Conservation (phyloP, 2,797 vertebrate species). For the Coregonus suidteri region DNA sequence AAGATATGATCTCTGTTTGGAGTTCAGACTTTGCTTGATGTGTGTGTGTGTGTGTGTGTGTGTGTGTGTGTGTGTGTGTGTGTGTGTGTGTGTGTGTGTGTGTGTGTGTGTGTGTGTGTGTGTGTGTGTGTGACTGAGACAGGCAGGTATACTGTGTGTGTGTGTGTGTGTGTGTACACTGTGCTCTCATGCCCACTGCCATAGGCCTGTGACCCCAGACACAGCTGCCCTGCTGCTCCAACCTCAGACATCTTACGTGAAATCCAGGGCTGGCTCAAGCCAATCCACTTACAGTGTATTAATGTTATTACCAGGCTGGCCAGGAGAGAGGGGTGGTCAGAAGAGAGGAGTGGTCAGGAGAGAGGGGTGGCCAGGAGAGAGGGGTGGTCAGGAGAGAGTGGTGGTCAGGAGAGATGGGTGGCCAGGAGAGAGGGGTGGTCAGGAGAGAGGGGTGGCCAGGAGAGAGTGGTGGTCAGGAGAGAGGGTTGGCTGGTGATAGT, state of each 20-base stretch:
- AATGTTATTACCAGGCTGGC: conserved; percentile 69
- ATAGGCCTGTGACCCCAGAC: conserved; percentile 36
- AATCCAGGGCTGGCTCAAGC: conserved; percentile 67
- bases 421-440: conserved; percentile 16
- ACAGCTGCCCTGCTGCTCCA: conserved; percentile 53
- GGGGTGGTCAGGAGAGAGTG: too few relatives aligned
- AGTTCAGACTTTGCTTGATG: neutral
- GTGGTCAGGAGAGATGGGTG: neutral
- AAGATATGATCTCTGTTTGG: neutral
- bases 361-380: neutral
- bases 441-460: conserved; percentile 19
- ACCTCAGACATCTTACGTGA: conserved; percentile 76
- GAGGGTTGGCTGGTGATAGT: neutral
- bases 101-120: too few relatives aligned
- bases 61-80: too few relatives aligned
- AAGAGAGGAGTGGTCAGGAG: neutral
- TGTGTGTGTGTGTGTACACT: too few relatives aligned
- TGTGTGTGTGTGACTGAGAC: too few relatives aligned
- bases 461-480: neutral
- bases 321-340: conserved; percentile 7
- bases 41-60: too few relatives aligned
- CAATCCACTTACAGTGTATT: conserved; percentile 81
- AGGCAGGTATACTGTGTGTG: too few relatives aligned
- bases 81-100: too few relatives aligned
- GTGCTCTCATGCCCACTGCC: neutral